Evolutionary conservation across 1,140 invertebrate genomes (phyloP), one percentile per base, ranked within the genome.

Genomic region (Drosophila mauritiana): DNA sequence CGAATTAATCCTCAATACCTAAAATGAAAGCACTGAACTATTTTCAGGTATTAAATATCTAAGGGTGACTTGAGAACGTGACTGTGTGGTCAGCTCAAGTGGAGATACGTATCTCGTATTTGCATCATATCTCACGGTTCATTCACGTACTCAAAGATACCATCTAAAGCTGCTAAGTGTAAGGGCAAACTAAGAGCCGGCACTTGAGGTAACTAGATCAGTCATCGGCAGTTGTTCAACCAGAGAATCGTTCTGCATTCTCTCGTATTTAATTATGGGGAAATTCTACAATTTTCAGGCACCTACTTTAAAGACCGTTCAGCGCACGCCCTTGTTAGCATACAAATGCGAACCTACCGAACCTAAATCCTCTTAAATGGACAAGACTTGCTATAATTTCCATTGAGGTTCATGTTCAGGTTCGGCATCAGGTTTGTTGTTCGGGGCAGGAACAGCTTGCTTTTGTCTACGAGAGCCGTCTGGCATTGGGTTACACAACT

Each of bases 401-500:
- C 77, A 70, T 70, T 70, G 58, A 51, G 63, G 34, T 22, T 56
- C 36, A 34, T 52, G 51, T 69, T 70, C 63, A 36, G 42, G 63
- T 46, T 52, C 34, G 7, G 45, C 31, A 37, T 52, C 43, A 17
- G 11, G 31, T 48, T 37, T 37, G 20, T 17, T 27, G 20, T 17
- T 27, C 22, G 55, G 42, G 55, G 42, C 43, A 6, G 65, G 34
- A 25, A n/a, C 52, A 63, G 40, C 42, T 51, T 42, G 61, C 63
- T 40, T 69, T 70, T 56, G 51, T 69, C 64, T 69, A 68, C 62
- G 48, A 34, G 49, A 67, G 55, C 54, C 65, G 64, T 52, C 62
- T 52, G 40, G 82, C 73, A 82, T 86, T 78, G 43, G 74, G 63
- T 86, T 86, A 88, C 83, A 88, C 61, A 61, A 81, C 82, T 42